phyloP scores from a whole-genome alignment of 2,113 vertebrate genomes.

The Ameiurus melas region DNA sequence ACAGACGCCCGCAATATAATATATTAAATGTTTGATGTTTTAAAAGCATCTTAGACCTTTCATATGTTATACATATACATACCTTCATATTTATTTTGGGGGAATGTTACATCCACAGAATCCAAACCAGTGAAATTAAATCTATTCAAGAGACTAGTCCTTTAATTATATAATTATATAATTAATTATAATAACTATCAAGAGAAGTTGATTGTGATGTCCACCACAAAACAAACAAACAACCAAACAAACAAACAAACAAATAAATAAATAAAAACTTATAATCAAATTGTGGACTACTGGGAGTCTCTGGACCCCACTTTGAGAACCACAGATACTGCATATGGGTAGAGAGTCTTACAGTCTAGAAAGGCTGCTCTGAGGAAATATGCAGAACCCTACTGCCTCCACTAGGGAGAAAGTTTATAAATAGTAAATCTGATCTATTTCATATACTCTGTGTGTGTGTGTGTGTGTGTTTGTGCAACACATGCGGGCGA shows the following conservation, averaged over 20 bases:
- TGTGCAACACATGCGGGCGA: constrained; percentile 50
- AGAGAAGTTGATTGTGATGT: not conserved
- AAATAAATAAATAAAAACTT: not conserved
- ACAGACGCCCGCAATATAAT: no score
- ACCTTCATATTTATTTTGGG: not conserved
- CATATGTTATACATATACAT: not conserved
- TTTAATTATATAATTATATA: not conserved
- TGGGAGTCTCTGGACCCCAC: not conserved
- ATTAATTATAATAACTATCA: not conserved
- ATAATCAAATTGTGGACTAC: not conserved
- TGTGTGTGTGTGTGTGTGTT: not conserved
- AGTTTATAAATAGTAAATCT: not conserved
- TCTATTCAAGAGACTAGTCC: not conserved
- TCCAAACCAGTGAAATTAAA: not conserved
- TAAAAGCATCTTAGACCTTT: not conserved
- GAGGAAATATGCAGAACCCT: not conserved
- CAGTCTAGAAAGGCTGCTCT: not conserved
- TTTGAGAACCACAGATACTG: not conserved
- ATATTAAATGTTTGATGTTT: not conserved
- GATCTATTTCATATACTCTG: not conserved
- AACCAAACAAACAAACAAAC: not conserved
- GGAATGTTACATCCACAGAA: not conserved
- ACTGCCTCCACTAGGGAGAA: not conserved
- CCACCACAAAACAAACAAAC: not conserved
- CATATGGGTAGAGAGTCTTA: not conserved